Conservation (phyloP, 2,888 invertebrate genomes). For the Phytoseiulus persimilis region DNA sequence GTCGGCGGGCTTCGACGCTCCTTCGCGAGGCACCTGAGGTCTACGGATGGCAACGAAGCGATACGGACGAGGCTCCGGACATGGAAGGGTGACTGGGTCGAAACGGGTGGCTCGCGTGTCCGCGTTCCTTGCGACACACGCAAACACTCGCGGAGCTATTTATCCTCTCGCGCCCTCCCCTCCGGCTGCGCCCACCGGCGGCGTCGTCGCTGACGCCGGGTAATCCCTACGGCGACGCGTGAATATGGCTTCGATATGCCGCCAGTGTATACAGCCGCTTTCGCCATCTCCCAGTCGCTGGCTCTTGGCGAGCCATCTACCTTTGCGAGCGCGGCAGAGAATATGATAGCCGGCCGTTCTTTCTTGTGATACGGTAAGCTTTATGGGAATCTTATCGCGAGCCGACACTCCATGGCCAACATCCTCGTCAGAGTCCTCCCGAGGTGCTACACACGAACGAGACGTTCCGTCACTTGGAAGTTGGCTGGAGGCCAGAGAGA, state of each 20-base stretch:
- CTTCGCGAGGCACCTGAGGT: too few relatives aligned
- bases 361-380: neutral
- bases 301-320: neutral
- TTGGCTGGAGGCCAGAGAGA: neutral
- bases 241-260: neutral
- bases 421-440: neutral
- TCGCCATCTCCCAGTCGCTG: neutral
- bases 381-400: slow-evolving; percentile 5
- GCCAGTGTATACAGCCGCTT: neutral
- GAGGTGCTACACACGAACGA: neutral
- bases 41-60: too few relatives aligned
- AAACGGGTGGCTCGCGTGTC: too few relatives aligned
- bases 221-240: neutral
- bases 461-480: neutral
- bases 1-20: too few relatives aligned
- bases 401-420: neutral
- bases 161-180: neutral
- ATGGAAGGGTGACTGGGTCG: too few relatives aligned
- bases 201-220: neutral
- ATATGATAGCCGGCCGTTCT: neutral
- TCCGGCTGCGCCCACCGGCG: neutral
- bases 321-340: neutral
- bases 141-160: neutral
- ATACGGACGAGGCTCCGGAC: too few relatives aligned
- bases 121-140: too few relatives aligned